A percentile compares a stretch with the other conserved stretches of the same genome.
Evolutionary conservation across 2,888 invertebrate genomes (phyloP).

Genomic region (Orthosia cruda): DNA sequence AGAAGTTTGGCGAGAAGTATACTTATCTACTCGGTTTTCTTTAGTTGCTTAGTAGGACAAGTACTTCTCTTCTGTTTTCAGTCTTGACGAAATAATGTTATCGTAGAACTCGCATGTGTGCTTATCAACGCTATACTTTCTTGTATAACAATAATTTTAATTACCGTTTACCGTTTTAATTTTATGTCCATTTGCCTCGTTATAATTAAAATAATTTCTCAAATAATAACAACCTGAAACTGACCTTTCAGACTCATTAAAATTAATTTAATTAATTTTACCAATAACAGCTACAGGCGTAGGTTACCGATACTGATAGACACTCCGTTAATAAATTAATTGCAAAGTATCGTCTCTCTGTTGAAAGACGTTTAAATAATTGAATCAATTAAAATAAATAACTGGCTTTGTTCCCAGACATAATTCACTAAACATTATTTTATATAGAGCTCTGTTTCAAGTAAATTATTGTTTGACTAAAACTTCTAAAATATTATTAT

Average conservation of each 20-base stretch:
- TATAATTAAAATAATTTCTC: conserved; percentile 24
- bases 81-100: neutral
- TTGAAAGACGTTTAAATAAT: conserved; percentile 13
- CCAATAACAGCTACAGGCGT: neutral
- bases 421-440: neutral
- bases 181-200: neutral
- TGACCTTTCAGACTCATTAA: neutral
- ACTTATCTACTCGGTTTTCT: neutral
- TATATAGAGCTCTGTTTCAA: neutral
- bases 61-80: conserved; percentile 8
- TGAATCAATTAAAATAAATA: conserved; percentile 6
- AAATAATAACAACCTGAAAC: conserved; percentile 4
- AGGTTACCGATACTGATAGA: neutral
- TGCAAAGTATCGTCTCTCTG: neutral
- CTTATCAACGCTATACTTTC: neutral
- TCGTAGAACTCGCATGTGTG: neutral
- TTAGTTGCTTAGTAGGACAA: neutral
- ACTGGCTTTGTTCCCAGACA: neutral
- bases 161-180: too few species aligned
- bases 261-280: conserved; percentile 16
- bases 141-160: neutral
- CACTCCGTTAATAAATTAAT: neutral
- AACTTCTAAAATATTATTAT: conserved; percentile 24
- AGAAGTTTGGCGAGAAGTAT: too few species aligned
- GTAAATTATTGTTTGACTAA: conserved; percentile 3